A percentile compares a stretch with the other conserved stretches of the same genome.
These are phyloP conservation scores for Crotophaga sulcirostris DNA, from an alignment of 2,113 vertebrate species.

Conservation along the genomic window DNA sequence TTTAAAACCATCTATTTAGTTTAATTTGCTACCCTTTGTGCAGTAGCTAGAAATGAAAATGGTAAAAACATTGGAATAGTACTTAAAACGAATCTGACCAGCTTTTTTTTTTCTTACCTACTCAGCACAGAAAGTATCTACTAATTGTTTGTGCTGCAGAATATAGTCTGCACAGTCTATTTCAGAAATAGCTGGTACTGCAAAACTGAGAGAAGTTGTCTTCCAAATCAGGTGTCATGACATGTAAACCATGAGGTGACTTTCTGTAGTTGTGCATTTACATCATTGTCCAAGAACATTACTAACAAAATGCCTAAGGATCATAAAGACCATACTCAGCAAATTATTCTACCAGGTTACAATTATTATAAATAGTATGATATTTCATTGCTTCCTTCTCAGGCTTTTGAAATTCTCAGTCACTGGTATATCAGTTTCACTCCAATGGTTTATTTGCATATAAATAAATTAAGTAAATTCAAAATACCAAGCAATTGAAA, in stretches of 20 bases:
- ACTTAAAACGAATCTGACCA: neutral
- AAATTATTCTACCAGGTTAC: neutral
- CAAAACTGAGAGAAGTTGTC: neutral
- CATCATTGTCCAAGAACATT: neutral
- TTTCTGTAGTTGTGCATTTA: conserved; percentile 4
- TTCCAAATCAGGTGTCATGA: neutral
- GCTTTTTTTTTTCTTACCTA: neutral
- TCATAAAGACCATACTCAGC: neutral
- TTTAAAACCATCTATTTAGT: neutral
- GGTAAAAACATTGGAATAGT: neutral
- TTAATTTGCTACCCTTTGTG: neutral
- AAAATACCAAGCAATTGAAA: neutral
- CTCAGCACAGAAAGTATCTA: neutral
- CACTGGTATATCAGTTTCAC: neutral
- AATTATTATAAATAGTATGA: neutral
- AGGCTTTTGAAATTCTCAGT: conserved; percentile 14
- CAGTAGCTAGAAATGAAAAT: neutral
- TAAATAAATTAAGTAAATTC: neutral
- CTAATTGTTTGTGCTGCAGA: neutral
- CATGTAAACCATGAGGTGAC: neutral
- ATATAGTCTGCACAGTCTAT: neutral
- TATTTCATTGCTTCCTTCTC: neutral
- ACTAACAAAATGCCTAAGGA: neutral
- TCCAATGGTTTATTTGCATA: neutral
- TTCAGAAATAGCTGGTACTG: neutral